phyloP scores from a whole-genome alignment of 2,888 invertebrate genomes.

The Drosophila picticornis region DNA sequence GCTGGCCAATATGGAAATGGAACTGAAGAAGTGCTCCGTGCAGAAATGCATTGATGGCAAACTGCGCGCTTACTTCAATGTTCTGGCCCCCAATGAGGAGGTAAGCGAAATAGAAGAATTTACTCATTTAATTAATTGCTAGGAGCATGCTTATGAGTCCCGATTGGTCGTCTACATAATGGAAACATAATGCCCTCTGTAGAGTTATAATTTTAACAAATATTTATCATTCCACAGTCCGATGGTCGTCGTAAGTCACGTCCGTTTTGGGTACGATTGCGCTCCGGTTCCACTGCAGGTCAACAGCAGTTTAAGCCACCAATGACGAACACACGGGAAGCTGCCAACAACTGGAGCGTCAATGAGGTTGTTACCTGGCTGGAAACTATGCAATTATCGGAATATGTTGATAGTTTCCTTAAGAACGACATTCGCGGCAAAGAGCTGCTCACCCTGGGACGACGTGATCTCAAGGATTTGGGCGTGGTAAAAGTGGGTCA shows the following conservation, averaged over 20 bases:
- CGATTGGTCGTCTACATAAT: neutral
- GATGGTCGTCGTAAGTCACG: conserved; percentile 88
- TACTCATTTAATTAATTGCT: neutral
- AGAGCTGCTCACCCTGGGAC: conserved; percentile 93
- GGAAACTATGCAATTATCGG: conserved; percentile 93
- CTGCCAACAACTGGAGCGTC: conserved; percentile 91
- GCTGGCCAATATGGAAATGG: conserved; percentile 90
- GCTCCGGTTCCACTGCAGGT: conserved; percentile 85
- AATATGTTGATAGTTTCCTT: conserved; percentile 96
- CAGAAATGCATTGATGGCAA: conserved; percentile 84
- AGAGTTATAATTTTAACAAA: too few species aligned
- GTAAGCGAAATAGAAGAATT: conserved; percentile 44
- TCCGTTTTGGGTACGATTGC: conserved; percentile 90
- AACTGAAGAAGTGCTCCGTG: conserved; percentile 89
- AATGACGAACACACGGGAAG: conserved; percentile 85
- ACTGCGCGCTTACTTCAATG: conserved; percentile 84
- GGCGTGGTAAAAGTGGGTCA: conserved; percentile 98
- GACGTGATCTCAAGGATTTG: conserved; percentile 94
- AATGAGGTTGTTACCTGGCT: conserved; percentile 96
- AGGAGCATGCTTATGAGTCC: neutral
- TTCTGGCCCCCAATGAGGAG: conserved; percentile 84
- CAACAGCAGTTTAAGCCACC: conserved; percentile 79
- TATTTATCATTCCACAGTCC: conserved; percentile 63
- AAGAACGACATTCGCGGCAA: conserved; percentile 96
- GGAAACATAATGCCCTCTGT: neutral